Base-by-base conservation (phyloP, 2,113 vertebrate genomes). In the Amazona guildingii region DNA sequence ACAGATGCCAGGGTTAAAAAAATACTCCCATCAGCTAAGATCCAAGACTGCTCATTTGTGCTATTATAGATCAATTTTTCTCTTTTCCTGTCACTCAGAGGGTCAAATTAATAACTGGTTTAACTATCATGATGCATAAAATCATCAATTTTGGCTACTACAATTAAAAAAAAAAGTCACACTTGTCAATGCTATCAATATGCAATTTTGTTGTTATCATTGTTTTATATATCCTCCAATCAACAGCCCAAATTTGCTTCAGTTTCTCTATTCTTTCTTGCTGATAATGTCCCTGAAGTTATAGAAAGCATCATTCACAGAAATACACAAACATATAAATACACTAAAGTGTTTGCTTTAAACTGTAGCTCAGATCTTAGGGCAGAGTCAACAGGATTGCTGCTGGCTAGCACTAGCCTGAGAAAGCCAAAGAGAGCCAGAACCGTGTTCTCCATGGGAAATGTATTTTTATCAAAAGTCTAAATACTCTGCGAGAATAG, bases 271-370 rank as follows among this genome's bases (percentile, higher is more conserved):
- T 64, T 86, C 12, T 57, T 92, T 80, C 62, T 57, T 87, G 80
- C 23, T 85, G 88, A 87, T 89, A 94, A 89, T 28, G 74, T 79
- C 77, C 43, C 48, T 74, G 33, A 73, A 92, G 76, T 94, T 94
- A 35, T 20, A 85, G 81, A 82, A 93, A 88, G 46, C 78, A 90
- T 84, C 68, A 39, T 83, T 91, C 82, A 95, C 83, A 88, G 33
- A 97, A 92, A 95, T 57, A 51, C 62, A 93, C 13, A 94, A 97
- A 85, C 78, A 95, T 37, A 3, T 12, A 93, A 83, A 91, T 39
- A 91, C 31, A 86, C 9, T 6, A 4, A 72, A 93, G 69, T 23
- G 93, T 75, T 67, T 86, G 14, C 54, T 92, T 69, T 82, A 76
- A 92, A 82, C 77, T 46, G 9, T 1, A 72, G 10, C 43, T 54